Evolutionary conservation across 2,888 invertebrate species (phyloP), one percentile per base, ranked within the genome.

Genomic region (Melolontha melolontha): DNA sequence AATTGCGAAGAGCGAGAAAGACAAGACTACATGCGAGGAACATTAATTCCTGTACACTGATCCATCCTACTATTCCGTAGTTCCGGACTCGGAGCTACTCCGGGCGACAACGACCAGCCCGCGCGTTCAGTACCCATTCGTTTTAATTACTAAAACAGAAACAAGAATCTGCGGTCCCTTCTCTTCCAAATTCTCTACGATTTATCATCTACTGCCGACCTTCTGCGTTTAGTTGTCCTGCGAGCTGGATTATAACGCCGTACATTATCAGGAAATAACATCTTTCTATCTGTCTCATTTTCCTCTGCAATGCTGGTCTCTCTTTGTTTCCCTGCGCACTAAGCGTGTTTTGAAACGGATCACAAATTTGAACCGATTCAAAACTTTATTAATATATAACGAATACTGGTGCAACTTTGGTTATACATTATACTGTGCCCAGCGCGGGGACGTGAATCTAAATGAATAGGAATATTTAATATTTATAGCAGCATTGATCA

Each of bases 81-180:
- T 76, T 76, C 76, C 76, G 76, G 76, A 73, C 70, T 70, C 72
- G 71, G 69, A 70, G 70, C 71, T 71, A 70, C 75, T 73, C 69
- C 71, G 70, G 74, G 75, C 75, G 76, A 76, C 76, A 75, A 74
- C 74, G 72, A 67, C 73, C 73, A 73, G 74, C 72, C 47, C 34
- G 47, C 75, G 71, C 75, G 72, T 57, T 71, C 74, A 71, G 75
- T 73, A 73, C 75, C 74, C 77, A 78, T 78, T 78, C 77, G 75
- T 78, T 78, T 78, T 78, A 78, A 78, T 78, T 78, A 77, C 77
- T 76, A 74, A 77, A 77, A 76, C 76, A 77, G 77, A 76, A 78
- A 78, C 78, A 78, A 76, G 77, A 77, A 77, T 78, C 76, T 76
- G 78, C 72, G 78, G 77, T 74, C 74, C 73, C 75, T 62, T 74